Evolutionary conservation across 2,113 vertebrate species (phyloP).

Genomic region (Nasalis larvatus): DNA sequence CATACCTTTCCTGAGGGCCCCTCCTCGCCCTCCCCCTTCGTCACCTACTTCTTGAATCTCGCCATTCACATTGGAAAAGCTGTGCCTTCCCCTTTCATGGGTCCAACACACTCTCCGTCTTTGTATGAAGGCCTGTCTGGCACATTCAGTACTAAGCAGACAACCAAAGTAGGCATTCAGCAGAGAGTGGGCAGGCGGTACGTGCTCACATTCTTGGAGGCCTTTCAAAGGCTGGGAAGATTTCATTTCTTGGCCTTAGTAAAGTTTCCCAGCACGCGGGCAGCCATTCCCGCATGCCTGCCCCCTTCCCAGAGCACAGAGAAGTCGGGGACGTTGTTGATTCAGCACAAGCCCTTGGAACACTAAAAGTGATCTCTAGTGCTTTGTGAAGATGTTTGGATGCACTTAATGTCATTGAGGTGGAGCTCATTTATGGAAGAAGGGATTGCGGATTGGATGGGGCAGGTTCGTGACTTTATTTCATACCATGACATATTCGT

Average conservation of each 20-base stretch:
- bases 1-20: background rate
- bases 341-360: conserved; percentile 64
- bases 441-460: background rate
- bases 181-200: conserved; percentile 76
- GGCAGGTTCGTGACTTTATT: conserved; percentile 28
- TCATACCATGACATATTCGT: background rate
- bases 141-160: conserved; percentile 72
- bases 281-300: conserved; percentile 55
- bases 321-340: background rate
- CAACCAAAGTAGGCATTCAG: conserved; percentile 74
- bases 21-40: background rate
- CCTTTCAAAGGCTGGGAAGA: conserved; percentile 73
- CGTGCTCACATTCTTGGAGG: conserved; percentile 77
- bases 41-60: conserved; percentile 23
- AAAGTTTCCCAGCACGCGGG: conserved; percentile 58
- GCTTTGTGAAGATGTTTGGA: conserved; percentile 32
- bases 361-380: conserved; percentile 45
- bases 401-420: background rate
- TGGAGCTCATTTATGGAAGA: background rate
- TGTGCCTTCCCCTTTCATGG: conserved; percentile 34
- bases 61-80: conserved; percentile 32
- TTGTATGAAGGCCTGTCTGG: conserved; percentile 68
- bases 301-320: conserved; percentile 36
- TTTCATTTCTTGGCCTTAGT: conserved; percentile 78
- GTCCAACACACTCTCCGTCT: conserved; percentile 57